Percentiles rank a stretch among this genome's conserved stretches.
These are phyloP conservation scores for Lutjanus campechanus DNA, from an alignment of 2,797 vertebrate species.

Conservation along the genomic window DNA sequence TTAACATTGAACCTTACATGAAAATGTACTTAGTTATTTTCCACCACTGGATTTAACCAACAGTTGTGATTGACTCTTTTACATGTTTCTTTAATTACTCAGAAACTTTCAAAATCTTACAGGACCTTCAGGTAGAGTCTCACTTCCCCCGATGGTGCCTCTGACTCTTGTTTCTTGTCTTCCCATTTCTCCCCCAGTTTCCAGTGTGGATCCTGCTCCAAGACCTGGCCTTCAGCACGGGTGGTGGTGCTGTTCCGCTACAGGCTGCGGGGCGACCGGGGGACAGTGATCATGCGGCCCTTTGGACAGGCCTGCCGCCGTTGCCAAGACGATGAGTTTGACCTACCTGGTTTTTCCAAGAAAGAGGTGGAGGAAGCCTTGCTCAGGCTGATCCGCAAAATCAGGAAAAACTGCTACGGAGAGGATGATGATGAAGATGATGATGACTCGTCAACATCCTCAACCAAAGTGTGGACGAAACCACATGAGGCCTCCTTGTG, in stretches of 20 bases:
- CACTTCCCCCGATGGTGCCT: not conserved
- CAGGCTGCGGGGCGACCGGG: conserved; percentile 55
- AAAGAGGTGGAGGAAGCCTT: conserved; percentile 41
- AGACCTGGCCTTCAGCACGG: conserved; percentile 71
- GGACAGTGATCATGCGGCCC: conserved; percentile 74
- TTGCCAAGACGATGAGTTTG: conserved; percentile 22
- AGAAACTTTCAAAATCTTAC: not conserved
- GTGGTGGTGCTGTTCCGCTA: conserved; percentile 75
- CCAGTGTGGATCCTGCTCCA: conserved; percentile 59
- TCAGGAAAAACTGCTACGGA: conserved; percentile 77
- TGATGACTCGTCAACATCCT: not conserved
- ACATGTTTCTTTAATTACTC: not conserved
- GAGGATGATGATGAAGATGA: not conserved
- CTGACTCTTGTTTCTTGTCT: not conserved
- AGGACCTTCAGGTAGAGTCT: not conserved
- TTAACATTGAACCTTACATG: too few species aligned
- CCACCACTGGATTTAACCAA: not conserved
- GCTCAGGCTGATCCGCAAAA: conserved; percentile 63
- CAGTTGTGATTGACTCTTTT: not conserved
- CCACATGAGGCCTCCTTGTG: conserved; percentile 65
- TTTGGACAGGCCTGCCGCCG: conserved; percentile 71
- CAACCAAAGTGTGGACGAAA: conserved; percentile 50
- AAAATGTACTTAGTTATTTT: not conserved
- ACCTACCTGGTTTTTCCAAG: conserved; percentile 54
- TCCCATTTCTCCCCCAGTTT: conserved; percentile 62